Conservation (phyloP, 2,797 vertebrate genomes). For the Coregonus sp. region DNA sequence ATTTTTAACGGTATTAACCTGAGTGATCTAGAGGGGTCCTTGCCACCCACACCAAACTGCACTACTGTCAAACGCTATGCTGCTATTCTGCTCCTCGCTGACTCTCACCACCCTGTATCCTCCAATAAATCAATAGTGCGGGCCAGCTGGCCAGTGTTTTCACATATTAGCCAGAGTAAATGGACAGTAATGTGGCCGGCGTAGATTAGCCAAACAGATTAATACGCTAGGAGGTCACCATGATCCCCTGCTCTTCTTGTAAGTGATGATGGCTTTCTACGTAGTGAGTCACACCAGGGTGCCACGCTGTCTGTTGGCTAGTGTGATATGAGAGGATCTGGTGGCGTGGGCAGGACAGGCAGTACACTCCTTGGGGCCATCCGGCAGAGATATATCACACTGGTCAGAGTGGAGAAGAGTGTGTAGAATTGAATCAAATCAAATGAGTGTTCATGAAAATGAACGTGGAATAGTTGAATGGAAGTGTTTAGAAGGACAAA, state of each 20-base stretch:
- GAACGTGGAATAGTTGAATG: too few relatives aligned
- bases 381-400: background rate
- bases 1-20: conserved; percentile 67
- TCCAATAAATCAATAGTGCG: conserved; percentile 74
- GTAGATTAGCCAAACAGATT: conserved; percentile 73
- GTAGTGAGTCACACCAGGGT: conserved; percentile 39
- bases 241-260: conserved; percentile 65
- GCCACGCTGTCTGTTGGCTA: conserved; percentile 28
- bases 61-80: background rate
- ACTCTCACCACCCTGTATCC: conserved; percentile 62
- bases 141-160: conserved; percentile 78
- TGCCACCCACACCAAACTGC: background rate
- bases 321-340: conserved; percentile 70
- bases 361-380: background rate
- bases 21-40: conserved; percentile 55
- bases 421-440: background rate
- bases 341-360: background rate
- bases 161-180: conserved; percentile 68
- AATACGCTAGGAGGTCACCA: conserved; percentile 72
- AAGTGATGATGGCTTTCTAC: conserved; percentile 63
- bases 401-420: background rate
- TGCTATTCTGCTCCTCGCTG: background rate
- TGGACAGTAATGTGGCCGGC: conserved; percentile 74
- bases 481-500: too few relatives aligned
- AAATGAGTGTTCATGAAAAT: too few relatives aligned